Conservation (phyloP, 2,888 invertebrate genomes). For the Dryobota labecula region DNA sequence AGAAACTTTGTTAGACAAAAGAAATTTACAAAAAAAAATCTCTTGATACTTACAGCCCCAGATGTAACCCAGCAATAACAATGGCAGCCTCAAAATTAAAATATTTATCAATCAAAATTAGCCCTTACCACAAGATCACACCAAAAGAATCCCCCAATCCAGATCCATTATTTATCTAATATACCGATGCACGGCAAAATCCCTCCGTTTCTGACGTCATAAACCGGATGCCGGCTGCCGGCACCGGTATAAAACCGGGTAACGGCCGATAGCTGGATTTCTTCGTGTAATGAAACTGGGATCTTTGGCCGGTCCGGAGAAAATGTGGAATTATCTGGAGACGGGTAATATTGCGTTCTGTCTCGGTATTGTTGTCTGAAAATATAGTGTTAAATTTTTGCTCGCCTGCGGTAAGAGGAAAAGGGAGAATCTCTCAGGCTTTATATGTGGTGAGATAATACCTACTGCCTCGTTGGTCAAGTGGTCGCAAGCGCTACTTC, state of each 20-base stretch:
- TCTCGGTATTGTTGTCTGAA: constrained; percentile 39
- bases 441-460: not conserved
- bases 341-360: constrained; percentile 44
- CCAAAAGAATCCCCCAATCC: constrained; percentile 35
- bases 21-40: no score
- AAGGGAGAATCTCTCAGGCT: not conserved
- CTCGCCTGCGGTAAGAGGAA: not conserved
- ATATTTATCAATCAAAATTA: constrained; percentile 34
- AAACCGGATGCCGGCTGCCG: constrained; percentile 57
- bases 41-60: no score
- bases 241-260: constrained; percentile 65
- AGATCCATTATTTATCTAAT: constrained; percentile 56
- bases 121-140: not conserved
- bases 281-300: constrained; percentile 69
- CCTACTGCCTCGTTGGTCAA: not conserved
- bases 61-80: not conserved
- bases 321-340: constrained; percentile 48
- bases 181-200: constrained; percentile 43
- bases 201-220: constrained; percentile 53
- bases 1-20: not conserved
- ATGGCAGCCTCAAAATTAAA: constrained; percentile 19
- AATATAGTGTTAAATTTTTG: constrained; percentile 36
- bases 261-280: constrained; percentile 69
- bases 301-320: constrained; percentile 41
- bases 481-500: no score